phyloP scores from a whole-genome alignment of 2,797 vertebrate species.

The Pipistrellus kuhlii region DNA sequence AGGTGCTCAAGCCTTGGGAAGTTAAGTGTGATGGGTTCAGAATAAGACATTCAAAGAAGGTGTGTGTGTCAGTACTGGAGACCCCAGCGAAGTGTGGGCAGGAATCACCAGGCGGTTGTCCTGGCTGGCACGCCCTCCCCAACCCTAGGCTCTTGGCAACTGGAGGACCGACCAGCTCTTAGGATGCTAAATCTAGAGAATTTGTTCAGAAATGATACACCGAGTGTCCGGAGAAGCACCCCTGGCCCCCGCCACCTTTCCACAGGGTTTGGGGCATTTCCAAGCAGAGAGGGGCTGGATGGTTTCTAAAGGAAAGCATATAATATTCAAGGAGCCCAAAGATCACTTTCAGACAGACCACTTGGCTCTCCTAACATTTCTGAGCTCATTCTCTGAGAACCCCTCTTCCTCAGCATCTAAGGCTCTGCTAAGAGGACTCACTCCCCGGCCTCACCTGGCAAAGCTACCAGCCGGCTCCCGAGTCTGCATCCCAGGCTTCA shows the following conservation, averaged over 20 bases:
- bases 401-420: background rate
- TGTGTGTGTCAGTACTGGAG: background rate
- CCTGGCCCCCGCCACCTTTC: background rate
- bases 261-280: background rate
- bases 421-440: constrained; percentile 17
- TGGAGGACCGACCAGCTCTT: background rate
- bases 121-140: background rate
- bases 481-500: background rate
- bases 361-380: background rate
- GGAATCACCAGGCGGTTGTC: background rate
- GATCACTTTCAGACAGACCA: constrained; percentile 2
- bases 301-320: constrained; percentile 76
- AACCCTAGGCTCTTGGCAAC: background rate
- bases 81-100: background rate
- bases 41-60: background rate
- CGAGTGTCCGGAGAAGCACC: background rate
- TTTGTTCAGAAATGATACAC: background rate
- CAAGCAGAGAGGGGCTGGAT: background rate
- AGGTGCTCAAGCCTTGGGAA: background rate
- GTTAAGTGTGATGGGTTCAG: background rate
- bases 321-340: constrained; percentile 48
- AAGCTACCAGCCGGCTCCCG: background rate
- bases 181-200: background rate
- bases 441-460: background rate
- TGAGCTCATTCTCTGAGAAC: background rate